Conservation (phyloP, 2,888 invertebrate genomes). For the Lordiphosa fenestrarum region DNA sequence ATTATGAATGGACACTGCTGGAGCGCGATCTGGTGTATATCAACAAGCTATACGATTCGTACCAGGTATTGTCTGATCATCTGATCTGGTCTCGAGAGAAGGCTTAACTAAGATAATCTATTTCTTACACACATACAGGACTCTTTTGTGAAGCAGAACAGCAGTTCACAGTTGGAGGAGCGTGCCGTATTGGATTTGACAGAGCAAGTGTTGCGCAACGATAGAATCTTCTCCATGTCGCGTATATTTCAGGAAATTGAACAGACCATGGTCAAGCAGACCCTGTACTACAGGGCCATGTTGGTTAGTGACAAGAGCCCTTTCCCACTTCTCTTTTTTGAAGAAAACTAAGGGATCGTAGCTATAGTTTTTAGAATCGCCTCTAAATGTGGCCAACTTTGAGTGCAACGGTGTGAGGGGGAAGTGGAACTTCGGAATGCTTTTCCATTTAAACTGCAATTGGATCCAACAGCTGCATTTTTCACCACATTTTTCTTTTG, state of each 20-base stretch:
- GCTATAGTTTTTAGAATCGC: no score
- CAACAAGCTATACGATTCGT: constrained; percentile 85
- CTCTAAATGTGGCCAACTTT: no score
- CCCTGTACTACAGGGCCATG: constrained; percentile 84
- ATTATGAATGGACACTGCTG: constrained; percentile 85
- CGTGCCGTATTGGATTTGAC: constrained; percentile 85
- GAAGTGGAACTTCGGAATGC: no score
- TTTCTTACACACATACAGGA: constrained; percentile 28
- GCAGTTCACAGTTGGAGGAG: constrained; percentile 80
- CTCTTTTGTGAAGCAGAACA: constrained; percentile 44
- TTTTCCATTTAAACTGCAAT: neutral
- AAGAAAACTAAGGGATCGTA: no score
- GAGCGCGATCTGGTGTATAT: constrained; percentile 84
- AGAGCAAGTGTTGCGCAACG: constrained; percentile 85
- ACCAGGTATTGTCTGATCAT: constrained; percentile 81
- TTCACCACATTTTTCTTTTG: constrained; percentile 4
- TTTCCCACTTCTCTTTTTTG: no score
- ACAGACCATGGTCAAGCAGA: constrained; percentile 84
- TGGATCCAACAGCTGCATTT: neutral
- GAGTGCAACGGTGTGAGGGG: no score
- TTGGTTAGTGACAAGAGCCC: no score
- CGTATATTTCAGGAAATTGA: constrained; percentile 83
- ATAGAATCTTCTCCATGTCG: constrained; percentile 81
- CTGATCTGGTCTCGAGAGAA: no score
- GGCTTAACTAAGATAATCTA: no score